Conservation (phyloP, 2,888 invertebrate species). For the Azorinus chamasolen region DNA sequence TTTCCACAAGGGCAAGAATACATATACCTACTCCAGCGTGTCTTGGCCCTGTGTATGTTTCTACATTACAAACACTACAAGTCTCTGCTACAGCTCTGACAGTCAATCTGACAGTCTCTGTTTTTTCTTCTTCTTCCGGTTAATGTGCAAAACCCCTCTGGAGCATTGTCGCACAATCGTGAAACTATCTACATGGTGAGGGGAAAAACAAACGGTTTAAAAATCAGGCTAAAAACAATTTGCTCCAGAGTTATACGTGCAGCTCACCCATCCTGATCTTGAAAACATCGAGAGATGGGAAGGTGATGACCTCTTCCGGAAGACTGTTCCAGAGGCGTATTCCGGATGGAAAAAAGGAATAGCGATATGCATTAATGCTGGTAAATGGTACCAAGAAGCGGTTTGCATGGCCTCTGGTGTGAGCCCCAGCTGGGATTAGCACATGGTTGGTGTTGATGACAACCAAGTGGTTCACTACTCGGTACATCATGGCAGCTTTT, state of each 20-base stretch:
- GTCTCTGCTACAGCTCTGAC: too few species aligned
- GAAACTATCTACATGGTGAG: conserved; percentile 3
- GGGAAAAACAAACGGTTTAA: neutral
- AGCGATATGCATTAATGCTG: conserved; percentile 1
- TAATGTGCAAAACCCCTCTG: conserved; percentile 17
- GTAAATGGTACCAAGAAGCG: conserved; percentile 21
- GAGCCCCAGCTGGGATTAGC: conserved; percentile 2
- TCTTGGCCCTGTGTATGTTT: too few species aligned
- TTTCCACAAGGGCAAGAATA: too few species aligned
- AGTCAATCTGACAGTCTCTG: too few species aligned
- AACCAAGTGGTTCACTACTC: conserved; percentile 5
- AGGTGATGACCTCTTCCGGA: neutral
- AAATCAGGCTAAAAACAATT: neutral
- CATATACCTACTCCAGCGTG: too few species aligned
- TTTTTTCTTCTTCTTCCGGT: conserved; percentile 16
- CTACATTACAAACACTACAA: too few species aligned
- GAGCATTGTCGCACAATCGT: conserved; percentile 16
- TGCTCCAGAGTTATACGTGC: neutral
- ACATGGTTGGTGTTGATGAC: conserved; percentile 4
- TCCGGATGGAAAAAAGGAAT: conserved; percentile 8
- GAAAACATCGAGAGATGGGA: conserved; percentile 11
- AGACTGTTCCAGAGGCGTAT: conserved; percentile 9
- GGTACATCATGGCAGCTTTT: conserved; percentile 35
- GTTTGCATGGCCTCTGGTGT: conserved; percentile 23
- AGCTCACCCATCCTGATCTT: conserved; percentile 12